A percentile compares a stretch with the other conserved stretches of the same genome.
These are phyloP conservation scores for Azorinus chamasolen DNA, from an alignment of 2,888 invertebrate species.

Conservation along the genomic window DNA sequence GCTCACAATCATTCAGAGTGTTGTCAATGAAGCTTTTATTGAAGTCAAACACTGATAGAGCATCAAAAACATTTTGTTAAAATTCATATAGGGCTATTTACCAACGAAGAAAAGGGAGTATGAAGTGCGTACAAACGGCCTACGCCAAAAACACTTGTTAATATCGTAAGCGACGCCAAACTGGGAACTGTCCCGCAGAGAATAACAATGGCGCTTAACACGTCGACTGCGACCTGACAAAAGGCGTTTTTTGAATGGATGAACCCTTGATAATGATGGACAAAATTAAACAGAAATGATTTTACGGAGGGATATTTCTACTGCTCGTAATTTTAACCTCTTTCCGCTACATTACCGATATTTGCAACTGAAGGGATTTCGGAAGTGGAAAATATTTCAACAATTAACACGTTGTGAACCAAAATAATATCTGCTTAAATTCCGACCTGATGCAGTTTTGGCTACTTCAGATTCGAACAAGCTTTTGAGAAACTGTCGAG, in stretches of 20 bases:
- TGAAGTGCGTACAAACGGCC: slow-evolving; percentile 61
- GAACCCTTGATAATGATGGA: slow-evolving; percentile 61
- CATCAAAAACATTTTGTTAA: slow-evolving; percentile 60
- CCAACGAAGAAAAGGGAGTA: slow-evolving; percentile 42
- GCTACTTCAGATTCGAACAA: no score
- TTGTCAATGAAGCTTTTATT: slow-evolving; percentile 48
- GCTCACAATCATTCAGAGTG: no score
- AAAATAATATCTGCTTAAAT: no score
- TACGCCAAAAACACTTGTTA: slow-evolving; percentile 65
- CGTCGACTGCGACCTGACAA: slow-evolving; percentile 64
- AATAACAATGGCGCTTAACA: slow-evolving; percentile 61
- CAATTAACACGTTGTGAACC: no score
- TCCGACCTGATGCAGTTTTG: no score
- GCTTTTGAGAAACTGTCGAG: no score
- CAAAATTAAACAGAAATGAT: slow-evolving; percentile 68
- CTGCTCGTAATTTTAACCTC: slow-evolving; percentile 45
- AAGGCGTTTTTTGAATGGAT: slow-evolving; percentile 54
- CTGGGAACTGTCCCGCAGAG: slow-evolving; percentile 60
- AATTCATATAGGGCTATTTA: slow-evolving; percentile 63
- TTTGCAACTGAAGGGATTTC: slow-evolving; percentile 26
- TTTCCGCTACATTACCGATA: slow-evolving; percentile 41
- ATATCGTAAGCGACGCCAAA: slow-evolving; percentile 65
- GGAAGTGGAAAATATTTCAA: slow-evolving; percentile 45
- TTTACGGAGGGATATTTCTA: slow-evolving; percentile 53
- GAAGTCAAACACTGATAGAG: slow-evolving; percentile 58